Evolutionary conservation across 2,113 vertebrate species (phyloP).

Genomic region (Ictalurus furcatus): DNA sequence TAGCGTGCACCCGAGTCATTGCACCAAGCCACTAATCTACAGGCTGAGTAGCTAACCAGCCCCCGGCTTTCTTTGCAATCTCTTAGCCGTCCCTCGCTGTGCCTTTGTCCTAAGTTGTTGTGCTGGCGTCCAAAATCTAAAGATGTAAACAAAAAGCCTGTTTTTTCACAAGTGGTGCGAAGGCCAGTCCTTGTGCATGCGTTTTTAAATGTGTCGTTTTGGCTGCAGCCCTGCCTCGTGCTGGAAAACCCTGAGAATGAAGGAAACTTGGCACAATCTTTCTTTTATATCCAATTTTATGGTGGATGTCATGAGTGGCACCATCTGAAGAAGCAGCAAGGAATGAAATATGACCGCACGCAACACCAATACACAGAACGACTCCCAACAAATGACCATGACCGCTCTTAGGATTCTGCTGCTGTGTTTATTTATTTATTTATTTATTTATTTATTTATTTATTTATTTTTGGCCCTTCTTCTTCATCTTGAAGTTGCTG

Average conservation of each 20-base stretch:
- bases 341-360: background rate
- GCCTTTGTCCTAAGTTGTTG: constrained; percentile 47
- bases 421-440: background rate
- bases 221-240: background rate
- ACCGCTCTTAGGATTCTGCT: background rate
- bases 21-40: constrained; percentile 39
- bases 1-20: constrained; percentile 37
- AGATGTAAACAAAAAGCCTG: constrained; percentile 33
- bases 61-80: constrained; percentile 41
- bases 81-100: constrained; percentile 43
- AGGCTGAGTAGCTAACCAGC: constrained; percentile 40
- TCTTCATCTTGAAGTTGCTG: constrained; percentile 25
- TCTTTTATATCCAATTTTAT: background rate
- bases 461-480: background rate
- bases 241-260: background rate
- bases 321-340: background rate
- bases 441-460: too few relatives aligned
- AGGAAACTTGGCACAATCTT: constrained; percentile 10
- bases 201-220: constrained; percentile 7
- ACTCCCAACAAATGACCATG: background rate
- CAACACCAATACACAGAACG: constrained; percentile 12
- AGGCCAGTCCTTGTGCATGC: constrained; percentile 17
- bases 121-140: constrained; percentile 37
- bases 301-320: constrained; percentile 1
- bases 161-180: constrained; percentile 11